phyloP scores from a whole-genome alignment of 2,113 vertebrate species.

The Eleginops maclovinus region DNA sequence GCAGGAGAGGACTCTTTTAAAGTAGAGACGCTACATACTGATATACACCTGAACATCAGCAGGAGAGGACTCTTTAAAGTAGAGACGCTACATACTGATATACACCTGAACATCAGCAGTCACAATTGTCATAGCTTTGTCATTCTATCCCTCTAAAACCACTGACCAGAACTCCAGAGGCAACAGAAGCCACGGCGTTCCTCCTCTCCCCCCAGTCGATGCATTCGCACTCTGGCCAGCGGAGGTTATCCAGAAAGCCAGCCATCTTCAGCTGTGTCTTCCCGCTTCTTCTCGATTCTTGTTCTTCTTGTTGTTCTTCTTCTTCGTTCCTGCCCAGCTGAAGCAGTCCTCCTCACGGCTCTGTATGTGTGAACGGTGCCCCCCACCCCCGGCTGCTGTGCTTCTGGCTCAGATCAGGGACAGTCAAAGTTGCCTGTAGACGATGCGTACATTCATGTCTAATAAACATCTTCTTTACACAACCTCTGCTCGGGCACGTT shows the following conservation, averaged over 20 bases:
- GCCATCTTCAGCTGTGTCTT: conserved; percentile 83
- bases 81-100: neutral
- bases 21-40: too few species aligned
- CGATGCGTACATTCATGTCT: neutral
- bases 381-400: neutral
- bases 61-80: too few species aligned
- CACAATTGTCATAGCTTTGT: neutral
- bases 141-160: neutral
- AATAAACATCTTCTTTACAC: neutral
- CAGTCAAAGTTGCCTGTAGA: neutral
- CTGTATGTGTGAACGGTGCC: neutral
- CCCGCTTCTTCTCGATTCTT: neutral
- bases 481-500: neutral
- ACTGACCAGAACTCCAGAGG: conserved; percentile 89
- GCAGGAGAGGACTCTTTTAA: too few species aligned
- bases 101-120: too few species aligned
- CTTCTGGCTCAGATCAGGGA: neutral
- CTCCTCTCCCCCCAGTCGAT: conserved; percentile 93
- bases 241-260: conserved; percentile 92
- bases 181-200: conserved; percentile 88
- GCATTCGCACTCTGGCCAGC: conserved; percentile 94
- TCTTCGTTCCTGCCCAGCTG: neutral
- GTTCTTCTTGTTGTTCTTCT: too few species aligned
- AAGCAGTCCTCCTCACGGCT: neutral
- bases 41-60: too few species aligned